Conservation (phyloP, 2,113 vertebrate genomes). For the Thamnaconus septentrionalis region DNA sequence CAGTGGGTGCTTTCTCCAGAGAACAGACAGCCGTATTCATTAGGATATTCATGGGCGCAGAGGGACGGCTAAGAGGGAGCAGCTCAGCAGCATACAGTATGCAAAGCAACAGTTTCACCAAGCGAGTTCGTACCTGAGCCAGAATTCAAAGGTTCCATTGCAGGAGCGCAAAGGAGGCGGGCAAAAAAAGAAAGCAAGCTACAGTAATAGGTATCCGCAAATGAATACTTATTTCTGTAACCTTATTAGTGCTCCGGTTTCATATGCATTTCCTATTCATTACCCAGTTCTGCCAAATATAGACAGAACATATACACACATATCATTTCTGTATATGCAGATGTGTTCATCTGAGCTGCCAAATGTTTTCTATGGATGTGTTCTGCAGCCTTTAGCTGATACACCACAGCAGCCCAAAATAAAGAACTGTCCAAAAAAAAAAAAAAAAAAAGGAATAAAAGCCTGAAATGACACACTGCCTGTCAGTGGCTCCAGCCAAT, state of each 20-base stretch:
- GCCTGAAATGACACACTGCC: constrained; percentile 16
- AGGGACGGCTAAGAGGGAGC: constrained; percentile 39
- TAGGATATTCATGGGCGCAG: constrained; percentile 50
- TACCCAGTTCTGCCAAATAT: no score
- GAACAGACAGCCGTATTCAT: constrained; percentile 73
- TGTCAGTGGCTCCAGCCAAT: constrained; percentile 37
- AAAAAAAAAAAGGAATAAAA: constrained; percentile 23
- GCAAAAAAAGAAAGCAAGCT: no score
- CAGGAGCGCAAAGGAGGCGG: no score
- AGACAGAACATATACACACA: no score
- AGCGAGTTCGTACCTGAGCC: no score
- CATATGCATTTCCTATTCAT: no score
- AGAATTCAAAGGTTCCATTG: background rate
- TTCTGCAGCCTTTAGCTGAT: constrained; percentile 31
- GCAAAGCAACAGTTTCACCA: background rate
- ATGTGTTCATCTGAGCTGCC: constrained; percentile 1
- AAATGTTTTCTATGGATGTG: constrained; percentile 33
- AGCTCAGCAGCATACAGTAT: constrained; percentile 28
- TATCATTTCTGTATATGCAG: no score
- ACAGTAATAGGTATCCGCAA: no score
- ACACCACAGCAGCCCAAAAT: constrained; percentile 36
- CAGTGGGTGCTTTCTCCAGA: constrained; percentile 72
- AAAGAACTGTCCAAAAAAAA: constrained; percentile 28
- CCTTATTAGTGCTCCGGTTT: no score
- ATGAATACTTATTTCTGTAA: no score